Conservation (phyloP, 2,888 invertebrate genomes). For the Lithodes maja region DNA sequence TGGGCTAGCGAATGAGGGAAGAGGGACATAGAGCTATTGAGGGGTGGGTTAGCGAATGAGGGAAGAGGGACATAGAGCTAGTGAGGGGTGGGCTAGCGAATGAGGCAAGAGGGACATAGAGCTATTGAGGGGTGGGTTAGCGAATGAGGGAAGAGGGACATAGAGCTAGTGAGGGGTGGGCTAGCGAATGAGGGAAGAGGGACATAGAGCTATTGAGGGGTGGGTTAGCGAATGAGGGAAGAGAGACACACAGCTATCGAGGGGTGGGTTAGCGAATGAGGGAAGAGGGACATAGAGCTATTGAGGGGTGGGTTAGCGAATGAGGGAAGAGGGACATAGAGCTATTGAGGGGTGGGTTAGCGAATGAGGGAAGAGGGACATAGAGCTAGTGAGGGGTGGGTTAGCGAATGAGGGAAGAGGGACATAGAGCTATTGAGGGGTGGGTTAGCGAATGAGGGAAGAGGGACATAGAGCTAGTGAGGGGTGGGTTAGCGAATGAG, state of each 20-base stretch:
- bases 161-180: not conserved
- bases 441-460: not conserved
- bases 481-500: not conserved
- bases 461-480: not conserved
- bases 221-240: not conserved
- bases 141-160: not conserved
- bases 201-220: not conserved
- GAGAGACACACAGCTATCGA: not conserved
- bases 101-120: not conserved
- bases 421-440: not conserved
- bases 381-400: not conserved
- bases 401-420: not conserved
- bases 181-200: not conserved
- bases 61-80: not conserved
- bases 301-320: not conserved
- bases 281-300: not conserved
- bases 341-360: not conserved
- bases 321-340: not conserved
- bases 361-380: not conserved
- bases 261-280: not conserved
- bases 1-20: not conserved
- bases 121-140: not conserved
- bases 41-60: not conserved
- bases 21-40: not conserved
- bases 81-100: not conserved